These are phyloP conservation scores for Phenacoccus solenopsis DNA, from an alignment of 1,140 invertebrate species.

Conservation along the genomic window DNA sequence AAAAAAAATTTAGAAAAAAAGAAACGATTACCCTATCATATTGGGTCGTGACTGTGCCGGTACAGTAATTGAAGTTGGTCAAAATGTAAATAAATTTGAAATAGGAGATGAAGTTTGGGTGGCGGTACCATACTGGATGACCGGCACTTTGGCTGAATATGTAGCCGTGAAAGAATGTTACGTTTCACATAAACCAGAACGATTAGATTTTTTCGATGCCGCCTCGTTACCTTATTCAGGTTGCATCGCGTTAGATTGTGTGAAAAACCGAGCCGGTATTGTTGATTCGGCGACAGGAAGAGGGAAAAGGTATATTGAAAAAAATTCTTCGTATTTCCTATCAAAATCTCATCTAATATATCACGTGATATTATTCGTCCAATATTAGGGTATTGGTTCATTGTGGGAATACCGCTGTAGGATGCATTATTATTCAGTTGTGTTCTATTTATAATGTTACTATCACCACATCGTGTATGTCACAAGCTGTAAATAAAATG, in stretches of 20 bases:
- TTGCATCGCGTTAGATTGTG: slow-evolving; percentile 49
- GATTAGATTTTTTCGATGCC: slow-evolving; percentile 50
- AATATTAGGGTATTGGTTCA: slow-evolving; percentile 49
- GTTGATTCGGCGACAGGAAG: slow-evolving; percentile 40
- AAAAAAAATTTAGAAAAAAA: not conserved
- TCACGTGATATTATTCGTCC: not conserved
- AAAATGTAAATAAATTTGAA: slow-evolving; percentile 42
- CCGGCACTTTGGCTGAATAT: slow-evolving; percentile 47
- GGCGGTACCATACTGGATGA: slow-evolving; percentile 42
- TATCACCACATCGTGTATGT: slow-evolving; percentile 42
- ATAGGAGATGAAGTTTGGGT: slow-evolving; percentile 49
- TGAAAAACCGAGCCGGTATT: slow-evolving; percentile 39
- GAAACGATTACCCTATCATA: slow-evolving; percentile 42
- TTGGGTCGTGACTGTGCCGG: slow-evolving; percentile 56
- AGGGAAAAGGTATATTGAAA: slow-evolving; percentile 40
- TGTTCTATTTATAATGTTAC: slow-evolving; percentile 51
- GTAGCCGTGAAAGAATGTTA: slow-evolving; percentile 43
- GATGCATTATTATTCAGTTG: slow-evolving; percentile 57
- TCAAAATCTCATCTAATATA: not conserved
- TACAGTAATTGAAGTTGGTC: slow-evolving; percentile 48
- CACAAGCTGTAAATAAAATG: slow-evolving; percentile 38
- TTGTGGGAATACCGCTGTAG: slow-evolving; percentile 53
- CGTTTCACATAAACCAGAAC: slow-evolving; percentile 49
- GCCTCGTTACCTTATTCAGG: slow-evolving; percentile 57
- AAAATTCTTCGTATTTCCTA: not conserved